These are phyloP conservation scores for Aleiodes testaceus DNA, from an alignment of 2,888 invertebrate species.

Conservation along the genomic window DNA sequence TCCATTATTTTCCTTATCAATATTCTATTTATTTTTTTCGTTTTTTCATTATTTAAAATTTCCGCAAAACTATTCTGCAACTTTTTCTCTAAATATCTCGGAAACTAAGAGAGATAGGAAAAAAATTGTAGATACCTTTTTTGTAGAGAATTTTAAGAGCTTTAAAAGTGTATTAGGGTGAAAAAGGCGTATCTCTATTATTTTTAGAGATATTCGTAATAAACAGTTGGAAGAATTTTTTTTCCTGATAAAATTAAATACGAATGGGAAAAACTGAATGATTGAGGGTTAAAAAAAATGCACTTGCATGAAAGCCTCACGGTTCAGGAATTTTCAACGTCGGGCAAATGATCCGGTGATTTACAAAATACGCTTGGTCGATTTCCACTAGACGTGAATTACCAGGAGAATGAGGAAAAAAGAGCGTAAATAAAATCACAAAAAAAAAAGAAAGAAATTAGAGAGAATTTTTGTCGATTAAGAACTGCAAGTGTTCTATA, in stretches of 20 bases:
- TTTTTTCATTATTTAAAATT: too few relatives aligned
- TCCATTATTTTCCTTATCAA: too few relatives aligned
- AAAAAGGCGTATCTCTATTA: too few relatives aligned
- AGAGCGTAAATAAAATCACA: conserved; percentile 21
- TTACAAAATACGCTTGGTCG: conserved; percentile 1
- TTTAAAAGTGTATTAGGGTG: too few relatives aligned
- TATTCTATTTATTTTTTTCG: background rate
- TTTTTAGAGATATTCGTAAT: too few relatives aligned
- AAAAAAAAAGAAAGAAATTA: background rate
- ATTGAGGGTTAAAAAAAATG: background rate
- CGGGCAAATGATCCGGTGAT: conserved; percentile 14
- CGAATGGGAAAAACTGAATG: conserved; percentile 2
- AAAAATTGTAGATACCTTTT: too few relatives aligned
- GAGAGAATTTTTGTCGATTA: conserved; percentile 26
- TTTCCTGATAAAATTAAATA: too few relatives aligned
- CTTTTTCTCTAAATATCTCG: too few relatives aligned
- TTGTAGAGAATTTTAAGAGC: too few relatives aligned
- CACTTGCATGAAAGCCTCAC: background rate
- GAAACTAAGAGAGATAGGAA: too few relatives aligned
- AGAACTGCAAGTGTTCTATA: conserved; percentile 11
- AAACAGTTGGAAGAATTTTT: too few relatives aligned
- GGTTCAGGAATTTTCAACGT: conserved; percentile 28
- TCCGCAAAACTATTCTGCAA: too few relatives aligned
- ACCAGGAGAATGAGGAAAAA: background rate
- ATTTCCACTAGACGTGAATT: background rate